Base-by-base conservation (phyloP, 2,113 vertebrate species). In the Corydoras maculifer region DNA sequence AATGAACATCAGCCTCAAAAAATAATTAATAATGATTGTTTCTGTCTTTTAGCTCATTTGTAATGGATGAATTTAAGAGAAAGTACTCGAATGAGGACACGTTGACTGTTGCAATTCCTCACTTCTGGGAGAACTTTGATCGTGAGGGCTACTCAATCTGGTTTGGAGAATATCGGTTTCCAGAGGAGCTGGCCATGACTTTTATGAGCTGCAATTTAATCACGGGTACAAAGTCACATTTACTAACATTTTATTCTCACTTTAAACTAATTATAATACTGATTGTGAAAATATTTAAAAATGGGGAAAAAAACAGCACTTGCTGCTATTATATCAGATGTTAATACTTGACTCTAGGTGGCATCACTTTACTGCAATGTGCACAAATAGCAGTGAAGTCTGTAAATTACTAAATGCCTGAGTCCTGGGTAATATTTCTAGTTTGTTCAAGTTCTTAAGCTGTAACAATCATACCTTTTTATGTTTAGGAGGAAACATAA, bases 161-260 rank as follows among this genome's bases (percentile, higher is more conserved):
- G 94, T 92, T 87, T 5, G 31, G 85, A 0, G 84, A 94, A 71
- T 98, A 98, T 85, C 91, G 92, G 15, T 98, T 86, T 83, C 88
- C 93, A 0, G 84, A 91, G 0, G 94, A 98, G 81, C 92, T 97
- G 12, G 82, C 86, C 15, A 89, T 86, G 74, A 82, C 91, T 70
- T 98, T 98, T 85, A 98, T 93, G 92, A 97, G 95, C 84, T 98
- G 95, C 88, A 98, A 98, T 85, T 93, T 98, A 66, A 98, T 98
- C 86, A 90, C 93, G 62, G 94, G 94, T 94, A 76, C 83, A 82
- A 10, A 53, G 2, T 12, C 35, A 43, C 35, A 43, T 43, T 43
- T 25, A 25, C 18, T 25, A 25, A 25, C 18, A 25, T 25, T 25
- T 25, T 25, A n/a, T n/a, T n/a, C n/a, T 25, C 18, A 25, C 18